Conservation (phyloP, 2,113 vertebrate species). For the Sminthopsis crassicaudata region DNA sequence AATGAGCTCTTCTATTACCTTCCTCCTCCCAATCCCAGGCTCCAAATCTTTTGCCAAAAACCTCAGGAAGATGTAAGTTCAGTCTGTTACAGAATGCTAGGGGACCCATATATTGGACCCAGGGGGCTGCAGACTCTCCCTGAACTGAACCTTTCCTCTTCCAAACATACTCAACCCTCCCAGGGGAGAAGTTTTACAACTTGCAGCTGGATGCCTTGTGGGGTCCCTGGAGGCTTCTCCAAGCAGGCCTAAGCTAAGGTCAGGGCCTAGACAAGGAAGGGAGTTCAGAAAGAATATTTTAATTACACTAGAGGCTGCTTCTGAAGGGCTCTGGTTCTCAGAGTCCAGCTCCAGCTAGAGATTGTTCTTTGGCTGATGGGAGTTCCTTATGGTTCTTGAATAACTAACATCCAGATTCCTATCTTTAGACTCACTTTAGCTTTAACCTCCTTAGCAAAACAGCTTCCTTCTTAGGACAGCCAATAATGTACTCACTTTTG, state of each 20-base stretch:
- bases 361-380: background rate
- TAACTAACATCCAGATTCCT: background rate
- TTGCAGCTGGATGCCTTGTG: background rate
- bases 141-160: background rate
- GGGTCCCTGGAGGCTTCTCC: background rate
- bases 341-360: background rate
- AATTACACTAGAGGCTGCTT: background rate
- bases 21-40: background rate
- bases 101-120: background rate
- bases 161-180: background rate
- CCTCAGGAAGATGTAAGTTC: background rate
- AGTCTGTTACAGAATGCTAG: background rate
- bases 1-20: background rate
- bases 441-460: background rate
- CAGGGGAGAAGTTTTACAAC: background rate
- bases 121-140: background rate
- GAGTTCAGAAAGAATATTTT: background rate
- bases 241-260: background rate
- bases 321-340: background rate
- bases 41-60: background rate
- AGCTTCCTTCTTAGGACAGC: background rate
- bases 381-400: background rate
- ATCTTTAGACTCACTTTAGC: background rate
- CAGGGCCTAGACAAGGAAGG: background rate
- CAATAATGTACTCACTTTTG: background rate